Percentiles rank a stretch among this genome's conserved stretches.
Evolutionary conservation across 2,797 vertebrate species (phyloP).

Genomic region (Chiroxiphia lanceolata): DNA sequence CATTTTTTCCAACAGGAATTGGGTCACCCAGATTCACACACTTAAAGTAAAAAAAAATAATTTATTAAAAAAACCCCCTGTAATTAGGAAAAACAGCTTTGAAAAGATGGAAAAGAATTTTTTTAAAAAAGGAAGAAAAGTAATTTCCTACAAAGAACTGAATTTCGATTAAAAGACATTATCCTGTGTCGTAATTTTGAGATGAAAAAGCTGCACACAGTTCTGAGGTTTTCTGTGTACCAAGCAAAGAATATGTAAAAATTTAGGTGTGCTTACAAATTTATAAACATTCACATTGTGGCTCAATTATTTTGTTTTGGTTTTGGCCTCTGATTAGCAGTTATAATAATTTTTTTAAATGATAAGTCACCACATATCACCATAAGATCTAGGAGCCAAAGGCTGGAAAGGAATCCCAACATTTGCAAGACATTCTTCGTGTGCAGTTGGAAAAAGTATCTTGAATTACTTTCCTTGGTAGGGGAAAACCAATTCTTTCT

Average conservation of each 20-base stretch:
- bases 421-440: not conserved
- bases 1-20: not conserved
- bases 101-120: not conserved
- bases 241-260: not conserved
- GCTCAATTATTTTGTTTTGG: not conserved
- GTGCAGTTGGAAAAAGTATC: not conserved
- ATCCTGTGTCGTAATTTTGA: not conserved
- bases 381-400: not conserved
- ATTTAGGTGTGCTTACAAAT: not conserved
- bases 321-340: not conserved
- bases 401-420: not conserved
- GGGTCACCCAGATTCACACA: not conserved
- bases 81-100: not conserved
- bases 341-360: not conserved
- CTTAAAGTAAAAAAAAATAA: rapidly evolving
- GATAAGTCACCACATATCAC: not conserved
- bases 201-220: not conserved
- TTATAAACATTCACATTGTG: not conserved
- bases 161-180: not conserved
- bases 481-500: not conserved
- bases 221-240: not conserved
- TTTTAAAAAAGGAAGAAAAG: not conserved
- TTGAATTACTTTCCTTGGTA: not conserved
- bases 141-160: not conserved
- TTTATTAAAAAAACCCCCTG: not conserved